Base-by-base conservation (phyloP, 2,888 invertebrate species). In the Hedya salicella region DNA sequence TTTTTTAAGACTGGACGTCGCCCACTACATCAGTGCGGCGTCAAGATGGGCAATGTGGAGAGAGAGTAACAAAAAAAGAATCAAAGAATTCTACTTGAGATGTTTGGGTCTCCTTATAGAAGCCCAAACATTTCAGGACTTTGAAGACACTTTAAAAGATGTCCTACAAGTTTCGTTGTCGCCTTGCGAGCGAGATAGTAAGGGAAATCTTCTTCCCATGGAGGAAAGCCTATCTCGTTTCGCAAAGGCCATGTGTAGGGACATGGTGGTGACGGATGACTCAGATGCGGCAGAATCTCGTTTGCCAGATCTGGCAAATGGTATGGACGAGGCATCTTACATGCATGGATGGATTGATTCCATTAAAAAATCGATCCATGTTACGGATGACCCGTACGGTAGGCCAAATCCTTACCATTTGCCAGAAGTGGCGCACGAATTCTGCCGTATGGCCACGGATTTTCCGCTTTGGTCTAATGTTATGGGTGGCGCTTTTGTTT, bases 371-470 rank as follows among this genome's bases (percentile, higher is more conserved):
- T n/a, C 25, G 6, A 25, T 25, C 6, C 25, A 3, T 6, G 25
- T 25, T 25, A 6, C 6, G 25, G 46, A 48, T 8, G 9, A 48
- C 14, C 17, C 57, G n/a, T 17, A 57, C 2, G 57, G 19, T 6
- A 4, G 32, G 3, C 57, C 44, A 13, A 57, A 57, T 4, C 32
- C 57, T 0, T 57, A 46, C 32, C 32, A 46, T 5, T 32, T 46
- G 32, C 57, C 46, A n/a, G 32, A 57, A 8, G 57, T 19, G 6
- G 57, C 30, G 0, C 17, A 19, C 0, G 46, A 46, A 19, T 48
- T 19, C n/a, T 14, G 11, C 14, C n/a, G 36, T 13, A 14, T 59
- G 46, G 36, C 19, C 2, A 19, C 5, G 3, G 30, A 57, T 1
- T 46, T 36, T 2, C 19, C 21, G 0, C 4, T 36, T 1, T 39